Base-by-base conservation (phyloP, 2,113 vertebrate genomes). In the Connochaetes taurinus region DNA sequence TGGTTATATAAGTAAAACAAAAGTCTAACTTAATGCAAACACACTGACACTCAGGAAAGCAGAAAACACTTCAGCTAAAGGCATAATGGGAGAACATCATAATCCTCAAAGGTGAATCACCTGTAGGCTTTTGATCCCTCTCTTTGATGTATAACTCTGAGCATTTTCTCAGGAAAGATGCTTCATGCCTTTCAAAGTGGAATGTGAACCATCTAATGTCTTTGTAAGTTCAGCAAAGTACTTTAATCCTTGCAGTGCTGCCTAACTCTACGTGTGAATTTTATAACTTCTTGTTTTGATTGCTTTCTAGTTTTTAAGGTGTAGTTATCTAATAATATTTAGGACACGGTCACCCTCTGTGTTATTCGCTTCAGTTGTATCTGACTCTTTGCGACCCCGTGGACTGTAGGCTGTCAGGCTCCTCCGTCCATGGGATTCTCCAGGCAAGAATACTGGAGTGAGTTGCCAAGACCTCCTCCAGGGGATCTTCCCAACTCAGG, bases 81-180 rank as follows among this genome's bases (percentile, higher is more conserved):
- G 11, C 52, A 45, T 76, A 45, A 83, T 23, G 31, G 53, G 55
- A 88, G 40, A 84, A 2, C n/a, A 81, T 19, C 29, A 7, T 87
- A 21, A 12, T 2, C 12, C 6, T 16, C 21, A 74, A 52, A 31
- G 45, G 16, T 29, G 29, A 94, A 55, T 87, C 62, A 15, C 60
- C 43, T 16, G 36, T 13, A n/a, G 33, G 12, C 21, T 27, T 90
- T 91, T 62, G 60, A 1, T 87, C 36, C 47, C 80, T 11, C 11
- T 71, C 4, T 89, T 45, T 62, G 19, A 0, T 64, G 2, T 91
- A 17, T 19, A 88, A 74, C 60, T 81, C 9, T 43, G 55, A 82
- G 76, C 14, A 31, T 80, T 95, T 96, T 83, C 91, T 95, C 84
- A 95, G 92, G 57, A 92, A 92, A 74, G 50, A 76, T 43, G 57